Evolutionary conservation across 92 coral and sea anemone species (phyloP), one percentile per base, ranked within the genome.

Genomic region (Zoanthus gigantus): DNA sequence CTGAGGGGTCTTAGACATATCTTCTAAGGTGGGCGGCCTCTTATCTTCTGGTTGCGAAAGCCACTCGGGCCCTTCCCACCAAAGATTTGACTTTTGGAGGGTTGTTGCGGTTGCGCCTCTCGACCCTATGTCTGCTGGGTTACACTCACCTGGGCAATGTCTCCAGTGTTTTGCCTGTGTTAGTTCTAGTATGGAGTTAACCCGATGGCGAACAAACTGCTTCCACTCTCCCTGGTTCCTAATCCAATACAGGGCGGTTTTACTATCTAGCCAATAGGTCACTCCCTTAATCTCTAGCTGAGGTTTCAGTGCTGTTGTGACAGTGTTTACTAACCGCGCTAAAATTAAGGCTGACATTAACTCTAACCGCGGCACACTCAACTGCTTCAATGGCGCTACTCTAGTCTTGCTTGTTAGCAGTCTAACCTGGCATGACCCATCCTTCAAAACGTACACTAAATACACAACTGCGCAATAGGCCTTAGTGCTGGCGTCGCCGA

Each of bases 81-180:
- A 88, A 15, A 81, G 72, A 47, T 61, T 30, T 12, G 45, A 45
- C 16, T 83, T 63, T 47, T 34, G 83, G n/a, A 89, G 83, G 66
- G 48, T 83, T 58, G 89, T 53, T 10, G 88, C 92, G 8, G 76
- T 74, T 0, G 76, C 63, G 53, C 89, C 92, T 23, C 92, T 50
- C 5, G 92, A 89, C 17, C 92, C 89, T 28, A 89, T 84, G 34
- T 89, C 89, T 5, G 78, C 93, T 56, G 93, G 90, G 79, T 90
- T 90, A 18, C 79, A 75, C 28, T 34, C 30, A 5, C 90, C 90
- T n/a, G 77, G 92, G 74, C 90, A 90, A 28, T 86, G 90, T 37
- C 75, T 54, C 93, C 93, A 90, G 71, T 80, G 66, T 45, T 60
- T 79, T 12, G 57, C 72, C 11, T 86, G 34, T 15, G 87, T 79